These are phyloP conservation scores for Anthoscopus minutus DNA, from an alignment of 2,113 vertebrate genomes.

Conservation along the genomic window DNA sequence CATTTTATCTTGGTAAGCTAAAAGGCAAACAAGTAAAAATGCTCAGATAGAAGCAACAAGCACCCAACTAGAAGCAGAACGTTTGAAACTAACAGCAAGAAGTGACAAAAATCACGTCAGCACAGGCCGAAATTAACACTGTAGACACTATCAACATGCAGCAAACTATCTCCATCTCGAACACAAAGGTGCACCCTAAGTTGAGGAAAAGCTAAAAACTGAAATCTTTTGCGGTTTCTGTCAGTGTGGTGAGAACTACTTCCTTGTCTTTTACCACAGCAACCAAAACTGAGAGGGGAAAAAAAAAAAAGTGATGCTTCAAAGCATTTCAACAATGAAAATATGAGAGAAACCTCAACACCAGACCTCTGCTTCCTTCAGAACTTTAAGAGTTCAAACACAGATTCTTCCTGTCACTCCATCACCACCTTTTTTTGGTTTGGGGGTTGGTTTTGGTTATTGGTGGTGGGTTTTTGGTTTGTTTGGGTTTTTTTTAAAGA, in stretches of 20 bases:
- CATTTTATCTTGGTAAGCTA: not conserved
- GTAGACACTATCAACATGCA: not conserved
- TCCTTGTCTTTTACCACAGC: slow-evolving; percentile 32
- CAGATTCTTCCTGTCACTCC: not conserved
- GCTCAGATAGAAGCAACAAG: not conserved
- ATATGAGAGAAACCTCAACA: not conserved
- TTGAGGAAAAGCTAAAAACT: not conserved
- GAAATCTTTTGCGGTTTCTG: slow-evolving; percentile 46
- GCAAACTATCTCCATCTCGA: not conserved
- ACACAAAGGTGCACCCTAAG: not conserved
- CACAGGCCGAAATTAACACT: not conserved
- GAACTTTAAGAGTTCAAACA: not conserved
- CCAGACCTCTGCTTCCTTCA: not conserved
- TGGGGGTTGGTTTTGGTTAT: not conserved
- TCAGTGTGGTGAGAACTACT: slow-evolving; percentile 28
- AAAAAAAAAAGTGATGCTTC: not conserved
- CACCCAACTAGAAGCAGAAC: not conserved
- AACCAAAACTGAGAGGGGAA: not conserved
- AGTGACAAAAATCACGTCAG: not conserved
- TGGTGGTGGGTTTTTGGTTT: not conserved
- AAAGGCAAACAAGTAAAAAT: slow-evolving; percentile 20
- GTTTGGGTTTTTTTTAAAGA: not conserved
- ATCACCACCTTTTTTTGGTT: not conserved
- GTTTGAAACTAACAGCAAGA: not conserved
- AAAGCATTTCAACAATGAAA: not conserved